Percentiles rank a stretch among this genome's conserved stretches.
phyloP scores from a whole-genome alignment of 1,140 invertebrate species.

The Pararge aegeria region DNA sequence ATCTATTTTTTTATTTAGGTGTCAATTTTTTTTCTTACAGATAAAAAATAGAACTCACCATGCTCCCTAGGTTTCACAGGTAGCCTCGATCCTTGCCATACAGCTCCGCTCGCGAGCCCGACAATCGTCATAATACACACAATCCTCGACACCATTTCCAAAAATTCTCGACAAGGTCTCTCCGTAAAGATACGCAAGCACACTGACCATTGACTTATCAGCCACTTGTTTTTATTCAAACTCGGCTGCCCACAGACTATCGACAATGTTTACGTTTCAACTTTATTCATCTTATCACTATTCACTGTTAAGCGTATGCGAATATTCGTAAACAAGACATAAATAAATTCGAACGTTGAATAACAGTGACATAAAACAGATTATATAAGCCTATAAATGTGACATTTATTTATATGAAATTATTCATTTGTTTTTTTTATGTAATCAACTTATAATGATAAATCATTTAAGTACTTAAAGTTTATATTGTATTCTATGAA shows the following conservation, averaged over 20 bases:
- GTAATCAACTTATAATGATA: not conserved
- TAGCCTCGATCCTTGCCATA: conserved; percentile 26
- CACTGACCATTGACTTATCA: conserved; percentile 40
- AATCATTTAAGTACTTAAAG: no score
- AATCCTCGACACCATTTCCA: conserved; percentile 51
- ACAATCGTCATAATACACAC: conserved; percentile 42
- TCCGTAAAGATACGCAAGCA: conserved; percentile 33
- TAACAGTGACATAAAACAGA: not conserved
- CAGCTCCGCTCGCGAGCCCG: conserved; percentile 41
- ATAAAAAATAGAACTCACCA: conserved; percentile 39
- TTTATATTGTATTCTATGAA: no score
- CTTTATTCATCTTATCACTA: not conserved
- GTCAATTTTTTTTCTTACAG: no score
- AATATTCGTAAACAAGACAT: not conserved
- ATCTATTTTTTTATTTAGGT: no score
- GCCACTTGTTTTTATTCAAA: conserved; percentile 54
- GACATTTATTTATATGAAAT: conserved; percentile 5
- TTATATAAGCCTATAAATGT: not conserved
- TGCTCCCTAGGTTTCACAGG: conserved; percentile 48
- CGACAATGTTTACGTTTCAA: conserved; percentile 15
- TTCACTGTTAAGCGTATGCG: not conserved
- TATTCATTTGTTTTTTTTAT: not conserved
- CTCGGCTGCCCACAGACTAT: conserved; percentile 39
- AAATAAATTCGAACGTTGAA: not conserved
- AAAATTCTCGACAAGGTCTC: conserved; percentile 28